Conservation (phyloP, 2,797 vertebrate species). For the Babyrousa celebensis region DNA sequence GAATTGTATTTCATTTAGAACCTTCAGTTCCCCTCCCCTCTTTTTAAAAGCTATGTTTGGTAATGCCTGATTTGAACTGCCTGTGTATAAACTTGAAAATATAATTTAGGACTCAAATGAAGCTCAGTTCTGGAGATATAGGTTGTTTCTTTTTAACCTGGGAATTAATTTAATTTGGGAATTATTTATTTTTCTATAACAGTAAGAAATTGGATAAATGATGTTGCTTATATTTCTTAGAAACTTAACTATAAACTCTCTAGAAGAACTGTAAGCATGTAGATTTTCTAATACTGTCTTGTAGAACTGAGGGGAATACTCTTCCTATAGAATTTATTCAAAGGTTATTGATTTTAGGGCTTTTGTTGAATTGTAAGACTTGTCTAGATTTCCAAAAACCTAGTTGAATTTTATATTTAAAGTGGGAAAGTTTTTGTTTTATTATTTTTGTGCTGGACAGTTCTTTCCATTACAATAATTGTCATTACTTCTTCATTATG, state of each 20-base stretch:
- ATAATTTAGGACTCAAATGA: constrained; percentile 76
- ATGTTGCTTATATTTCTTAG: constrained; percentile 76
- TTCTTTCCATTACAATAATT: constrained; percentile 88
- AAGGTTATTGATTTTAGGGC: background rate
- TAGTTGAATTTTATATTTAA: constrained; percentile 86
- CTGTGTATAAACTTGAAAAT: constrained; percentile 72
- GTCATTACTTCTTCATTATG: constrained; percentile 90
- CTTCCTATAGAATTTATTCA: background rate
- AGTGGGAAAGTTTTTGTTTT: constrained; percentile 88
- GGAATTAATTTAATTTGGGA: constrained; percentile 79
- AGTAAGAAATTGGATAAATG: constrained; percentile 75
- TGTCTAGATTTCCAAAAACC: constrained; percentile 39
- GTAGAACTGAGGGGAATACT: background rate
- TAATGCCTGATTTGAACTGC: constrained; percentile 45
- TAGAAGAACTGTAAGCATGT: constrained; percentile 68
- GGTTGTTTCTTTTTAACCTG: constrained; percentile 70
- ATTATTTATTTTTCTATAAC: constrained; percentile 76
- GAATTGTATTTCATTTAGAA: constrained; percentile 84
- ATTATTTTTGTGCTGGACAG: constrained; percentile 85
- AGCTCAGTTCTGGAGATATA: constrained; percentile 79
- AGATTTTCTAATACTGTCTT: constrained; percentile 63
- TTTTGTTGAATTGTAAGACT: constrained; percentile 39
- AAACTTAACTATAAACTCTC: constrained; percentile 66
- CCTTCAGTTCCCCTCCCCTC: constrained; percentile 18
- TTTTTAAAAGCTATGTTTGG: constrained; percentile 16